Evolutionary conservation across 2,888 invertebrate genomes (phyloP).

Genomic region (Leptopilina syphax): DNA sequence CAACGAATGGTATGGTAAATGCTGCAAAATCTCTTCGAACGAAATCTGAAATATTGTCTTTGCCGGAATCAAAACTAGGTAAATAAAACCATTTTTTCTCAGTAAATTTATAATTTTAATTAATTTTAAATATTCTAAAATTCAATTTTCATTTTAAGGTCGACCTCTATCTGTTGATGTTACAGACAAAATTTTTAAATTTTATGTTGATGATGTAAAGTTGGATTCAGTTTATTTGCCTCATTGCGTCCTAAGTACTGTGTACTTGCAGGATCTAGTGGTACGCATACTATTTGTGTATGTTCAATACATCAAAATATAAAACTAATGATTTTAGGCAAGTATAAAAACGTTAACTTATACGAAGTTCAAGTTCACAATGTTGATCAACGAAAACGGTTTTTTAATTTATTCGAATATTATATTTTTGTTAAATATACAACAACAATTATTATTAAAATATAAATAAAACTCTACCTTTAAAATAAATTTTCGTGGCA

Average conservation of each 20-base stretch:
- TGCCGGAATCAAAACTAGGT: not conserved
- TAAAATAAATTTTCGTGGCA: too few species aligned
- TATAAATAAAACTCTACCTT: too few species aligned
- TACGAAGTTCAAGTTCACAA: too few species aligned
- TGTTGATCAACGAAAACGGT: too few species aligned
- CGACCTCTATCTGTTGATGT: conserved; percentile 16
- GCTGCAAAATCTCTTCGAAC: not conserved
- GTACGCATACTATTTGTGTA: conserved; percentile 47
- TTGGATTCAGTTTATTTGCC: conserved; percentile 40
- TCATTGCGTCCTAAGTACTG: conserved; percentile 44
- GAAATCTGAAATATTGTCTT: not conserved
- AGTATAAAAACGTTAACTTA: not conserved
- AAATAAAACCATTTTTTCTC: not conserved
- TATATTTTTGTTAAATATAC: too few species aligned
- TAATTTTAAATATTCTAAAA: not conserved
- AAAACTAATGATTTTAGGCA: conserved; percentile 30
- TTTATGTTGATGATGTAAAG: conserved; percentile 35
- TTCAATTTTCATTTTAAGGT: not conserved
- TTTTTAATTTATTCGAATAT: too few species aligned
- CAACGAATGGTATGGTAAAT: not conserved
- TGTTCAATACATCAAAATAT: conserved; percentile 45
- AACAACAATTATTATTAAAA: too few species aligned
- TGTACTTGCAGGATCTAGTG: conserved; percentile 43
- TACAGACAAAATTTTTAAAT: conserved; percentile 7
- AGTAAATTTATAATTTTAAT: not conserved